These are phyloP conservation scores for Cryptophagus acutangulus DNA, from an alignment of 2,888 invertebrate genomes.

Conservation along the genomic window DNA sequence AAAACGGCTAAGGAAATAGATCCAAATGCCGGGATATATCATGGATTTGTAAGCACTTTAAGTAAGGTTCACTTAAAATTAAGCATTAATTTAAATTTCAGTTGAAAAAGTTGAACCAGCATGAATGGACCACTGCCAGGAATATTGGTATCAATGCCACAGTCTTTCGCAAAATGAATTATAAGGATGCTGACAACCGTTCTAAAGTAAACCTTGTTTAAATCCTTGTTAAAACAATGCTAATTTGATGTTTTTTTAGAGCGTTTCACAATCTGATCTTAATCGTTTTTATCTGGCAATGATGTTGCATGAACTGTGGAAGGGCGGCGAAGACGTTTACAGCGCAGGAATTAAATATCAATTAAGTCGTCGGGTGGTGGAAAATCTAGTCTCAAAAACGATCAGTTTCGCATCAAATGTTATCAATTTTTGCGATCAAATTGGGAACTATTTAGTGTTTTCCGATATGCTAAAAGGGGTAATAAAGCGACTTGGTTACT, in stretches of 20 bases:
- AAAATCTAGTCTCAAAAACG: conserved; percentile 67
- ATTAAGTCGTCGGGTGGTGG: conserved; percentile 77
- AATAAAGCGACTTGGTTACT: conserved; percentile 69
- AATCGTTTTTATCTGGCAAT: conserved; percentile 81
- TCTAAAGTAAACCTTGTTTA: too few relatives aligned
- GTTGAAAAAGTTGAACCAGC: too few relatives aligned
- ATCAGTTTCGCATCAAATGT: conserved; percentile 71
- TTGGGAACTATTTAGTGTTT: conserved; percentile 80
- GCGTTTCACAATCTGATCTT: conserved; percentile 57
- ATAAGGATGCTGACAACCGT: too few relatives aligned
- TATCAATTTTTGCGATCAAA: conserved; percentile 72
- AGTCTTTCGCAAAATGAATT: too few relatives aligned
- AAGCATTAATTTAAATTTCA: too few relatives aligned
- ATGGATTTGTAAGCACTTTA: conserved; percentile 58
- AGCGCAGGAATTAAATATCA: too few relatives aligned
- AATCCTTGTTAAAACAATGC: too few relatives aligned
- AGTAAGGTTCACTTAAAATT: conserved; percentile 7
- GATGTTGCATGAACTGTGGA: conserved; percentile 76
- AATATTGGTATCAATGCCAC: too few relatives aligned
- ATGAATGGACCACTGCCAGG: too few relatives aligned
- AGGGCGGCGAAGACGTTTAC: too few relatives aligned
- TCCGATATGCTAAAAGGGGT: conserved; percentile 70
- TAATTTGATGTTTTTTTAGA: conserved; percentile 48
- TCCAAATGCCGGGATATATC: conserved; percentile 54
- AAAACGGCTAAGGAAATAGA: conserved; percentile 57